Base-by-base conservation (phyloP, 2,888 invertebrate species). In the Pheosia tremula region DNA sequence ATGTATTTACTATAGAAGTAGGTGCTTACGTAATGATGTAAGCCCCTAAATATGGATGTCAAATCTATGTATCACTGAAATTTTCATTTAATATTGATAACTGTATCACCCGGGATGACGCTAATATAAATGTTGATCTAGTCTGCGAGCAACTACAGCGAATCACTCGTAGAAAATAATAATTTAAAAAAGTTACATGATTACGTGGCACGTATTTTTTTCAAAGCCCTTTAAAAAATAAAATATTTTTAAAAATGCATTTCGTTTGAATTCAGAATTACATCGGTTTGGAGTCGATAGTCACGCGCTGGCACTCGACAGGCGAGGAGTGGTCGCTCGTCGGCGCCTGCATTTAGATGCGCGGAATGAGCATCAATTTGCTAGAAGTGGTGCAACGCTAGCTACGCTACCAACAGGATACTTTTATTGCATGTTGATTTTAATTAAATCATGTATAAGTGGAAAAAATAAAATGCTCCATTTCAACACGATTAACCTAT, bases 301-400 rank as follows among this genome's bases (percentile, higher is more conserved):
- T 89, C 91, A 91, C 91, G 91, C 87, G 84, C 86, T 67, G 72
- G 66, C 85, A 73, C 91, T 92, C 80, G 78, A 89, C 79, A 67
- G 63, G 81, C 74, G 85, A 87, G 70, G 74, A 86, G 85, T 72
- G 82, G 66, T 78, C 81, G 75, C 74, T 67, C 74, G 71, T 62
- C 67, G 71, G 74, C 60, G 68, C 62, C 80, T 78, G 81, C 84
- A 80, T 83, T 86, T 83, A 85, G 24, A 24, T 24, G 69, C 74
- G 56, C 58, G 57, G 62, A 65, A 57, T 71, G 69, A 74, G 64
- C 71, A 67, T 62, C 74, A 71, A 72, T 67, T 75, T 69, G 66
- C 75, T 75, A 64, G 69, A 74, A 72, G 74, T 66, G 71, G 64
- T 63, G 68, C 66, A 37, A 9, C 52, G 49, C 50, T 50, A 24